Base-by-base conservation (phyloP, 2,888 invertebrate genomes). In the Coelopa pilipes region DNA sequence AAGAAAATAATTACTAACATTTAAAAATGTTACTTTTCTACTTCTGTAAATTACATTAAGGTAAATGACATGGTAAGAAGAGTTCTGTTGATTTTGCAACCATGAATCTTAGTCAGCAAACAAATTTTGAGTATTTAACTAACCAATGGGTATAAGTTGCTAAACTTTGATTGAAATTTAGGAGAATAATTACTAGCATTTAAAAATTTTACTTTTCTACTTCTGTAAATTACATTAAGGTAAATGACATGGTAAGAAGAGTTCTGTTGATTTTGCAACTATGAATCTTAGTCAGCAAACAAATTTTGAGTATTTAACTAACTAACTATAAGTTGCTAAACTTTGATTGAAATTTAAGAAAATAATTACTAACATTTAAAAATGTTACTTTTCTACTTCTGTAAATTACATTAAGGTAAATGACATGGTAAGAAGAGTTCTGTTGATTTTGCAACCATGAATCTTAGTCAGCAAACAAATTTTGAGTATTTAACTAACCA, bases 101-200 rank as follows among this genome's bases (percentile, higher is more conserved):
- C 46, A 62, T 82, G 72, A 82, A 82, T 82, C 83, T 82, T 82
- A 83, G 74, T 80, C 77, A 72, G 73, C 49, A 73, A 75, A 81
- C 73, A 79, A 17, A 17, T 17, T 57, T 1, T 13, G 74, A 49
- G 19, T 73, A 10, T 78, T 77, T 76, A 77, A 77, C 75, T 76
- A 78, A 81, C 77, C 80, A 82, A 82, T 82, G 81, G 81, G 82
- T 81, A 76, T 47, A 78, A 78, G 78, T 78, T 81, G 81, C 78
- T 53, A 9, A 53, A 53, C 5, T 53, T 15, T 13, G 10, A 53
- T n/a, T 13, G 2, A 2, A 7, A 53, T 15, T n/a, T 15, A 53
- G 15, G 53, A 53, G 10, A 5, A 49, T 49, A 49, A 13, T 53
- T 53, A 4, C 53, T 13, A n/a, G 13, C 13, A 49, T 13, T 13